Base-by-base conservation (phyloP, 2,888 invertebrate species). In the Rhamnusium bicolor region DNA sequence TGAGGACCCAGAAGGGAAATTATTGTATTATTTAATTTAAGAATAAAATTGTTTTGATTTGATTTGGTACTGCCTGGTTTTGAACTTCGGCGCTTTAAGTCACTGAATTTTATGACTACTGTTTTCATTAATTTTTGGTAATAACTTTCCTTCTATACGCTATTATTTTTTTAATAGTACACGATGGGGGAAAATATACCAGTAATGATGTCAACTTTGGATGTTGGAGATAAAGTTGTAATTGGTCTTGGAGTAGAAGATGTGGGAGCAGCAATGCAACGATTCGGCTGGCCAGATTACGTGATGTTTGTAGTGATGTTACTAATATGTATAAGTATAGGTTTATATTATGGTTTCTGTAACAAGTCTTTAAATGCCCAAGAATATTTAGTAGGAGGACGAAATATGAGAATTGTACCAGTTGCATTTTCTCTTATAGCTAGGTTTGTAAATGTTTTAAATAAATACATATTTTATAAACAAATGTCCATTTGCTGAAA, bases 351-450 rank as follows among this genome's bases (percentile, higher is more conserved):
- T 88, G 96, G 95, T 0, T 92, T 85, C 51, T 77, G 40, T 49
- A 92, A 93, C 84, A 92, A 92, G 74, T 90, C 91, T 66, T 89
- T 89, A 0, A 90, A 89, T 5, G 90, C 93, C 1, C 91, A 92
- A 85, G 94, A 94, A 84, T 96, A 96, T 85, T 90, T 96, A 63
- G 92, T 96, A 69, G 96, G 95, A 19, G 94, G 94, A 69, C 90
- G 95, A 80, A 93, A 93, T 82, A 95, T 96, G 95, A 91, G 93
- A 83, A 92, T 93, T 16, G 90, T 96, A 84, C 96, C 96, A 2
- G 93, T 96, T 67, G 91, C 95, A 29, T 91, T 96, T 91, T 96
- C 96, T 0, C 90, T 97, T 32, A 93, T 96, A 73, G 96, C 96
- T 66, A 96, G 94, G 94, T 94, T 85, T 86, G 85, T 77, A 68